A percentile compares a stretch with the other conserved stretches of the same genome.
These are phyloP conservation scores for Mamestra configurata DNA, from an alignment of 1,140 invertebrate genomes.

Conservation along the genomic window DNA sequence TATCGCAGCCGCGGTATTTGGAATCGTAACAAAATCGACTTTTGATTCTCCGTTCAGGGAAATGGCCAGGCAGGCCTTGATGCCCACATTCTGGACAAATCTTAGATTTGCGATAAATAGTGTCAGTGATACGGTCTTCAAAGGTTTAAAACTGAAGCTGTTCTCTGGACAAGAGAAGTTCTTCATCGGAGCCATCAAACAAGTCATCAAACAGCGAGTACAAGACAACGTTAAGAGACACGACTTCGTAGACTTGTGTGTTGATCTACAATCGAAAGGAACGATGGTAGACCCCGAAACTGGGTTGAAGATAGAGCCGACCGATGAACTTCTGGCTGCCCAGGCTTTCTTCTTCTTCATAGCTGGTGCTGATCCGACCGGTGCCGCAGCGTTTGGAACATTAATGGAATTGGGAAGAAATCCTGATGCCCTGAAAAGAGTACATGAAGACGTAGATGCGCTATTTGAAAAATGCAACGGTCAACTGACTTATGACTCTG, in stretches of 20 bases:
- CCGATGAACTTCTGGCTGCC: slow-evolving; percentile 70
- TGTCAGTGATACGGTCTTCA: slow-evolving; percentile 47
- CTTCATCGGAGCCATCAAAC: slow-evolving; percentile 65
- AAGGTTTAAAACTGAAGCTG: slow-evolving; percentile 54
- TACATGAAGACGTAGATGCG: slow-evolving; percentile 89
- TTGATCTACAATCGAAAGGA: slow-evolving; percentile 61
- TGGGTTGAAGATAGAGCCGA: slow-evolving; percentile 60
- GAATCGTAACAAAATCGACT: slow-evolving; percentile 56
- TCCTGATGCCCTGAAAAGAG: slow-evolving; percentile 86
- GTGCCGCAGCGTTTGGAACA: slow-evolving; percentile 83
- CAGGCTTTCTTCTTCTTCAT: slow-evolving; percentile 82
- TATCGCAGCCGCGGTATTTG: slow-evolving; percentile 62
- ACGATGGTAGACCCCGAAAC: slow-evolving; percentile 56
- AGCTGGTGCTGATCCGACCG: slow-evolving; percentile 90
- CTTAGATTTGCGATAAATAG: slow-evolving; percentile 57
- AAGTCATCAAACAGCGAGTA: slow-evolving; percentile 57
- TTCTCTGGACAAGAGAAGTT: slow-evolving; percentile 64
- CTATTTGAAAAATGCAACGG: slow-evolving; percentile 65
- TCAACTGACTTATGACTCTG: slow-evolving; percentile 69
- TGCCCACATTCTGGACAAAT: slow-evolving; percentile 51
- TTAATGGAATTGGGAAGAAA: slow-evolving; percentile 87
- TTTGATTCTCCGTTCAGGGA: slow-evolving; percentile 65
- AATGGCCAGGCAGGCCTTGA: slow-evolving; percentile 56
- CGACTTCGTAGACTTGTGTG: slow-evolving; percentile 65
- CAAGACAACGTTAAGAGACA: slow-evolving; percentile 54